Conservation (phyloP, 2,888 invertebrate genomes). For the Leptura quadrifasciata region DNA sequence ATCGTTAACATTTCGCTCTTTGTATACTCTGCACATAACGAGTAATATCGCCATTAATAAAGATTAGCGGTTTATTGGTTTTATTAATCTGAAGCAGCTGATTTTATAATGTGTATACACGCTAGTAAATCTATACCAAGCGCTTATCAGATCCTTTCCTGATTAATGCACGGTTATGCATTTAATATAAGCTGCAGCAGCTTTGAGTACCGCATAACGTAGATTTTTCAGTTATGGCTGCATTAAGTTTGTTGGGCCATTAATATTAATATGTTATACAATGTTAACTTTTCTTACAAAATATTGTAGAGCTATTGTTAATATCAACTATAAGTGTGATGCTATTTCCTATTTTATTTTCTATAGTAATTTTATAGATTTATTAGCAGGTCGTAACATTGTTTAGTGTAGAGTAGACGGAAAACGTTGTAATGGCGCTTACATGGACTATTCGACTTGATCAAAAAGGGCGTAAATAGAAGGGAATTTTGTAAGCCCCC, state of each 20-base stretch:
- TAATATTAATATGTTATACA: not conserved
- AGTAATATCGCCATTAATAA: not conserved
- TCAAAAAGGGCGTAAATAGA: no score
- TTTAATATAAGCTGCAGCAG: not conserved
- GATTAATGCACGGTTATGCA: slow-evolving; percentile 1
- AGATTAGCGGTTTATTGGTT: slow-evolving; percentile 1
- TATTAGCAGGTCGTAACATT: no score
- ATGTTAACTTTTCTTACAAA: no score
- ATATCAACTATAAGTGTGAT: no score
- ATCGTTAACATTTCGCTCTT: not conserved
- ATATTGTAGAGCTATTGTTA: no score
- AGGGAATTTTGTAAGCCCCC: no score
- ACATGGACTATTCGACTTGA: no score
- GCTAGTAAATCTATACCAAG: not conserved
- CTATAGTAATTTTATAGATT: no score
- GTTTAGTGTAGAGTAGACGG: no score
- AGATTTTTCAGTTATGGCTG: not conserved
- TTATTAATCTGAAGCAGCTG: not conserved
- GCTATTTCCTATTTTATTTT: no score
- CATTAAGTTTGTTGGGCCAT: not conserved
- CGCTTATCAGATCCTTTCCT: not conserved
- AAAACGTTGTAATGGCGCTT: no score
- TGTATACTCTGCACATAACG: not conserved
- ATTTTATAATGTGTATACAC: slow-evolving; percentile 4
- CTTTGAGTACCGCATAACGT: not conserved